A percentile compares a stretch with the other conserved stretches of the same genome.
Conservation (phyloP, 2,888 invertebrate species). For the Ophion slaviceki region DNA sequence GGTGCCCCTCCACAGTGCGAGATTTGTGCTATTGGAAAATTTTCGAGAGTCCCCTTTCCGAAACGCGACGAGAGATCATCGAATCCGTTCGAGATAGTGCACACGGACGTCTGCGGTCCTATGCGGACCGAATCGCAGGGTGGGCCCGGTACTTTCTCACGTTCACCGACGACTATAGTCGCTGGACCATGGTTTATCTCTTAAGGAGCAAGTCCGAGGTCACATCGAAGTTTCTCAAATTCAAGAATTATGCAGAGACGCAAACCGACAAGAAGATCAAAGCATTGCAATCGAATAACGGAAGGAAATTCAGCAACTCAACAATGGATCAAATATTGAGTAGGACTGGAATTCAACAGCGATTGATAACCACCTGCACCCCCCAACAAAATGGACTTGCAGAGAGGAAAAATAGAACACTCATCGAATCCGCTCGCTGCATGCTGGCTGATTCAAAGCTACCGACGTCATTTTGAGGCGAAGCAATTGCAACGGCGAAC, state of each 20-base stretch:
- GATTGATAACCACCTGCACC: no score
- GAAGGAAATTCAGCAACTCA: no score
- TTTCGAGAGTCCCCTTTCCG: conserved; percentile 55
- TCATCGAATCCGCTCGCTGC: conserved; percentile 71
- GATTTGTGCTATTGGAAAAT: conserved; percentile 52
- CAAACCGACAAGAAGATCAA: conserved; percentile 67
- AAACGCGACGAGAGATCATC: neutral
- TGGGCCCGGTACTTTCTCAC: conserved; percentile 68
- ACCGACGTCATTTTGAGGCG: conserved; percentile 65
- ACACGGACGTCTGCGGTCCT: conserved; percentile 47
- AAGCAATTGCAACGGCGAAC: conserved; percentile 55
- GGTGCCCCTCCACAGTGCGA: conserved; percentile 36
- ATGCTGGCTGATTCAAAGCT: conserved; percentile 68
- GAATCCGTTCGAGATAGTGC: conserved; percentile 51
- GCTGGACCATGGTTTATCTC: conserved; percentile 69
- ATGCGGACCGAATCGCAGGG: conserved; percentile 67
- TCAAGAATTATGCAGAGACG: conserved; percentile 64
- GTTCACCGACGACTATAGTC: conserved; percentile 69
- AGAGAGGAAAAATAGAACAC: conserved; percentile 73
- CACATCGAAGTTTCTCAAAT: conserved; percentile 61
- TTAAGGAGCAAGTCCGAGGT: conserved; percentile 67
- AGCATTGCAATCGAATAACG: conserved; percentile 48
- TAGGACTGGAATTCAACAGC: no score
- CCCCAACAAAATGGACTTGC: conserved; percentile 73
- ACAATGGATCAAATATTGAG: no score